Base-by-base conservation (phyloP, 2,113 vertebrate species). In the Ellobius talpinus region DNA sequence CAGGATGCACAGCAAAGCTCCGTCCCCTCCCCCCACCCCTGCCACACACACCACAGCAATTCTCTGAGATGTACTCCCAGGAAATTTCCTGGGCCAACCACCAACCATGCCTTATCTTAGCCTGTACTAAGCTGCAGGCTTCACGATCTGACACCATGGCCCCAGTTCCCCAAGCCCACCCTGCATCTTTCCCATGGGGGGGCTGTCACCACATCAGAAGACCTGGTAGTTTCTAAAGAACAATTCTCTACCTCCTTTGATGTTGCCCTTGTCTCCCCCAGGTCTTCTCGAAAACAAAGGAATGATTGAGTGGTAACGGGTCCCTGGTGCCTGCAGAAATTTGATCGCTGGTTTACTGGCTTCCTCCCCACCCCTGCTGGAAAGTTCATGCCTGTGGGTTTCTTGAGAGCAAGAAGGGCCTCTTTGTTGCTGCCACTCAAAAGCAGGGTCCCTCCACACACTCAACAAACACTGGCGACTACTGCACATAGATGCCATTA, bases 171-270 rank as follows among this genome's bases (percentile, higher is more conserved):
- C 6, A 9, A 19, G 95, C 98, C 97, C 82, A 79, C 96, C 95
- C 94, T 8, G 1, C n/a, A 14, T 66, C 65, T 86, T 58, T 74
- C 87, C 94, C 63, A 26, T 73, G 50, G 89, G 50, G 89, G 89
- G 58, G 24, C 0, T 58, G 84, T 98, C 98, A 98, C 96, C 98
- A 93, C 68, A 97, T 98, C 96, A 7, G 96, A 97, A 98, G 97
- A 95, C 92, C 84, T 79, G 97, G 96, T 97, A 98, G 97, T 98
- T 98, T 98, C 98, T 97, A 96, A 98, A 72, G 95, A 95, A 72
- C 39, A 79, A 85, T 72, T 68, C 87, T 82, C 55, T 39, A 66
- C 61, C 5, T 52, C 55, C 93, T 97, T 97, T 92, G 85, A 66
- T 93, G 89, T 72, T 47, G 36, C 26, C 84, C 94, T 76, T 0